Conservation (phyloP, 2,888 invertebrate species). For the Melangyna quadrimaculata region DNA sequence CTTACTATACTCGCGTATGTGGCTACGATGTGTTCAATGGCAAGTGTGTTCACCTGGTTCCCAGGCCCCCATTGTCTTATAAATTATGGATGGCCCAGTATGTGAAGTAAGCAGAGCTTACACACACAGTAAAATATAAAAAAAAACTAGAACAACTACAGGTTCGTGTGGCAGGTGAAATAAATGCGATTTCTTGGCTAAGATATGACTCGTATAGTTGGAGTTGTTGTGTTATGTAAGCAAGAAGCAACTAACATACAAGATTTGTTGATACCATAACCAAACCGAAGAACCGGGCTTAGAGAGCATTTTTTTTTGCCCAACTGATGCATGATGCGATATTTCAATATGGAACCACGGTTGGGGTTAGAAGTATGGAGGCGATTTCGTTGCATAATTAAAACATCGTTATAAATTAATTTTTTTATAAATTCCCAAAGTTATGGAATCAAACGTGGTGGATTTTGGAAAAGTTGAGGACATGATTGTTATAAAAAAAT, state of each 20-base stretch:
- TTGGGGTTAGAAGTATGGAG: neutral
- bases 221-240: conserved; percentile 54
- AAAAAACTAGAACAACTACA: neutral
- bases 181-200: conserved; percentile 53
- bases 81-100: conserved; percentile 37
- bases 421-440: too few relatives aligned
- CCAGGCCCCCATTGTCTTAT: conserved; percentile 61
- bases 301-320: conserved; percentile 5
- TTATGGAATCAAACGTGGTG: too few relatives aligned
- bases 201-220: conserved; percentile 46
- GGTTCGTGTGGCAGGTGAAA: conserved; percentile 58
- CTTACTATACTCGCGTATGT: neutral
- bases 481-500: too few relatives aligned
- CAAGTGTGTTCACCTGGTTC: conserved; percentile 58
- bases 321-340: neutral
- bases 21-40: conserved; percentile 2
- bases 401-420: too few relatives aligned
- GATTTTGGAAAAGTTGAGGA: too few relatives aligned
- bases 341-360: neutral
- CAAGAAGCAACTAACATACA: too few relatives aligned
- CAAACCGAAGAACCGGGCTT: conserved; percentile 17
- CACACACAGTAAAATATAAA: neutral
- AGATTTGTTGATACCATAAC: conserved; percentile 39
- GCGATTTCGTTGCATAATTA: neutral
- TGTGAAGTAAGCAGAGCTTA: conserved; percentile 17